These are phyloP conservation scores for Leptopterna dolabrata DNA, from an alignment of 2,888 invertebrate genomes.

Conservation along the genomic window DNA sequence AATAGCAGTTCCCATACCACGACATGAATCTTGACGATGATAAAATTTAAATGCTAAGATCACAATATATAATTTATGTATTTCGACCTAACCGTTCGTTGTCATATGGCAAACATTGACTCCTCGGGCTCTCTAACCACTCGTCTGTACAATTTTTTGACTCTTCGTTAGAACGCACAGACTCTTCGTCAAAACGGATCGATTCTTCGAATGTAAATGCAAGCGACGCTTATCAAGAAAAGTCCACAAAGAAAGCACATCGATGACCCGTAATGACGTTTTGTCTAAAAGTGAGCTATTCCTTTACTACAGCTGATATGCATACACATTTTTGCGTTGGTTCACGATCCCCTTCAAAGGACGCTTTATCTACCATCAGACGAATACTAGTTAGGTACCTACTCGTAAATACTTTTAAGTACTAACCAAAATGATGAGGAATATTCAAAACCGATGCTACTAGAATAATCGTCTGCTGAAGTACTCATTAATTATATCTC, in stretches of 20 bases:
- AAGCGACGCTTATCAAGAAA: neutral
- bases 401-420: neutral
- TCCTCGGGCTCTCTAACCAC: neutral
- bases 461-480: neutral
- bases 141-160: neutral
- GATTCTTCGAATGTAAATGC: neutral
- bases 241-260: neutral
- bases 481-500: too few relatives aligned
- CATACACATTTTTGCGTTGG: neutral
- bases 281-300: neutral
- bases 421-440: too few relatives aligned
- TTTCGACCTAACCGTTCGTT: conserved; percentile 32
- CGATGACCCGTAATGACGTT: neutral
- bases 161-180: too few relatives aligned
- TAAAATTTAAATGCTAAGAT: conserved; percentile 50
- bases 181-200: too few relatives aligned
- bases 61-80: conserved; percentile 38
- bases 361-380: neutral
- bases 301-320: neutral
- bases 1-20: conserved; percentile 32
- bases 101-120: conserved; percentile 24
- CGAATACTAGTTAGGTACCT: neutral
- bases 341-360: neutral
- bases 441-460: neutral
- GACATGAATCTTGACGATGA: conserved; percentile 18